Evolutionary conservation across 2,113 vertebrate genomes (phyloP), one percentile per base, ranked within the genome.

Genomic region (Indicator indicator): DNA sequence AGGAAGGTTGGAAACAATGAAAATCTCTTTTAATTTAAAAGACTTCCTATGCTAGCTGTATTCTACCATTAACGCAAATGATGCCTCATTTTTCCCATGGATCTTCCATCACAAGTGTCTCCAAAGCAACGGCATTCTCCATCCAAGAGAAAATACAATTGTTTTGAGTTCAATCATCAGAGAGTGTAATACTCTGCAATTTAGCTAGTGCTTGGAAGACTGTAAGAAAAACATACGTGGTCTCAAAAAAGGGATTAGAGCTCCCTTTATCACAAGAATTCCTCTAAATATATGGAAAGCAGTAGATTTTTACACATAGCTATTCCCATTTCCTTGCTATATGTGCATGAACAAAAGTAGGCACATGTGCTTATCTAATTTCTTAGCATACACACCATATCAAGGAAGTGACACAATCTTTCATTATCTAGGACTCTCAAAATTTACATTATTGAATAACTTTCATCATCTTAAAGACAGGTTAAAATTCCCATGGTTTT

Each of bases 231-330:
- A 73, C 30, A 91, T 20, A 70, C 1, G 4, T 27, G 23, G 36
- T 83, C 76, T 84, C 80, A 78, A 90, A 92, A 93, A 62, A 7
- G 19, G 68, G 48, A 90, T 90, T 83, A 75, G 26, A 88, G 27
- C 23, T 84, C 63, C 40, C 56, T 85, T 88, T 91, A 85, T 73
- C 68, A 5, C 23, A 88, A 55, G 48, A 88, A 83, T 56, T 72
- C 44, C 81, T 85, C 84, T 36, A 84, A 92, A 87, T 69, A 65
- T 36, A 62, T 40, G 63, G 42, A 74, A 92, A 87, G 33, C 32
- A 54, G 82, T 40, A 46, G 40, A 30, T 73, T 90, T 90, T 44
- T 67, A 80, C 33, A 65, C 26, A 50, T 2, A 60, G 69, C 69
- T 83, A 16, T 60, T 86, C 67, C 87, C 55, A 82, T 58, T 84